Conservation (phyloP, 2,113 vertebrate genomes). For the Chaetops frenatus region DNA sequence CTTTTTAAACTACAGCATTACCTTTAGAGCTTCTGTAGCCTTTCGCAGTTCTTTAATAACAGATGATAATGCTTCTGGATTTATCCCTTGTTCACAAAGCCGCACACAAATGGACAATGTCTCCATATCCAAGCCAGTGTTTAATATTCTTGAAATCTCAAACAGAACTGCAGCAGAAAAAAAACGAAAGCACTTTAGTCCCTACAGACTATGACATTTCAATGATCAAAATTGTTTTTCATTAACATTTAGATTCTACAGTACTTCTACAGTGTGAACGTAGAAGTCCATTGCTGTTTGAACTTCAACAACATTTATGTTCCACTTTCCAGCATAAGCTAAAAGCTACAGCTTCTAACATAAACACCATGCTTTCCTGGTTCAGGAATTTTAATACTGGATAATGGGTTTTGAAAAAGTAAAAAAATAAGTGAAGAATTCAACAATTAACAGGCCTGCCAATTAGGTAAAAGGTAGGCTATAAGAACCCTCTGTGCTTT, state of each 20-base stretch:
- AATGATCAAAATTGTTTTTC: neutral
- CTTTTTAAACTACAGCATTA: constrained; percentile 41
- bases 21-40: constrained; percentile 91
- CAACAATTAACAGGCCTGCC: neutral
- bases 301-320: neutral
- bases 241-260: neutral
- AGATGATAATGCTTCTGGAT: constrained; percentile 92
- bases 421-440: neutral
- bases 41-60: constrained; percentile 96
- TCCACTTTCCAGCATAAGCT: neutral
- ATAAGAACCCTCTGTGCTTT: neutral
- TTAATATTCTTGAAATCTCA: constrained; percentile 94
- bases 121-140: constrained; percentile 97
- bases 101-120: constrained; percentile 94
- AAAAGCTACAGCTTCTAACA: neutral
- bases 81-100: constrained; percentile 97
- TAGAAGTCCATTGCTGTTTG: neutral
- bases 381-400: neutral
- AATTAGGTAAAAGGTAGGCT: neutral
- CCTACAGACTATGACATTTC: neutral
- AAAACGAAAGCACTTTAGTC: neutral
- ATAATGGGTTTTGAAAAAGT: neutral
- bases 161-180: constrained; percentile 80
- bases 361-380: neutral
- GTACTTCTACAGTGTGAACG: neutral